Evolutionary conservation across 2,797 vertebrate species (phyloP), one percentile per base, ranked within the genome.

Genomic region (Parauchenoglanis ngamensis): DNA sequence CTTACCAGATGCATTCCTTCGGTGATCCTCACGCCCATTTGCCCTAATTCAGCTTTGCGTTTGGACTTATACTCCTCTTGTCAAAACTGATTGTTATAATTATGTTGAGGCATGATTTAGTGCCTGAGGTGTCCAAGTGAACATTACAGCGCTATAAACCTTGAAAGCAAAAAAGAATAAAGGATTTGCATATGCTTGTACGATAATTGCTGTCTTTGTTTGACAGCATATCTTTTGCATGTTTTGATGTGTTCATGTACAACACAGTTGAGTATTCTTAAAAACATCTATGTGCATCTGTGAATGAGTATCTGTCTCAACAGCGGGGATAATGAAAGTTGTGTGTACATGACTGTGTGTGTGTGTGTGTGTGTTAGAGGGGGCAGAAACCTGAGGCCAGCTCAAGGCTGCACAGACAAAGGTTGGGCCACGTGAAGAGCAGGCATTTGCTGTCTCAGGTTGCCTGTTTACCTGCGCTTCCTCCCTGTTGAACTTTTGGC

Each of bases 401-500:
- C 91, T 59, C 73, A 23, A 83, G 76, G 86, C 89, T 90, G 90
- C 88, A 91, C 93, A 94, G 91, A 96, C 94, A 96, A 95, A 94
- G 92, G 92, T 82, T 52, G 80, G 85, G 94, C 95, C 94, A 95
- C 91, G 93, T 95, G 95, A 96, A 94, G 90, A 92, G 91, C 88
- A 88, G 90, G 94, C 94, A 94, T 95, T 94, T 93, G 92, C 88
- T 90, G 93, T 92, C 92, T 95, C 90, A 76, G 89, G 93, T 96
- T 96, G 94, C 95, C 93, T 93, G 90, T 83, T 85, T 90, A 86
- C 88, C 83, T 86, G 81, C 77, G 84, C 82, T 90, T 72, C 87
- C 87, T 85, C 83, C 85, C 75, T 44, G 89, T 86, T 95, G 94
- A 96, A 95, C 95, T 95, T 94, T 95, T 95, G 93, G 93, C 95